Base-by-base conservation (phyloP, 35 echinoderm and acorn worm genomes). In the Heliocidaris tuberculata region DNA sequence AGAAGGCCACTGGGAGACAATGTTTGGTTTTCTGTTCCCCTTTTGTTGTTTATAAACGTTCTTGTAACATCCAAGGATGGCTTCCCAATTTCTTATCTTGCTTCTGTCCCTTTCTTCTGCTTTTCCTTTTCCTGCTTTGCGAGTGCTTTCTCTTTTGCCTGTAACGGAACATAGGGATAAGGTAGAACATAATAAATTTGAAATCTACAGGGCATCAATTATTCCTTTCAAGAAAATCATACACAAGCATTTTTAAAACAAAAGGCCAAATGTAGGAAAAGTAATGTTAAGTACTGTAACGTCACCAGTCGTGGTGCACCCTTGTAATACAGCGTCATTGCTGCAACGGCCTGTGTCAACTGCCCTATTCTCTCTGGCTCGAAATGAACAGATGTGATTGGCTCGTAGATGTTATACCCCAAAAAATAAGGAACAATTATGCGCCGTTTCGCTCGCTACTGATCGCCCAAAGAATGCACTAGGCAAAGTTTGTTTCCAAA, bases 111-210 rank as follows among this genome's bases (percentile, higher is more conserved):
- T 94, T 95, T 71, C 93, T 97, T 97, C 92, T 92, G 92, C 85
- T 85, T 86, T 48, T 97, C 96, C 24, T 92, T 52, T 47, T 97
- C 93, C 71, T 94, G 86, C 54, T 97, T 95, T 61, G 93, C 95
- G 30, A 93, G 56, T 0, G 95, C 96, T 30, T 95, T 97, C 93
- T 97, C 93, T 94, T 95, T 97, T 30, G 96, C 95, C 93, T 96
- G 88, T 0, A 96, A 94, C 10, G 89, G 52, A 24, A 85, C 31
- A 31, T 13, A 94, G 85, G 86, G 35, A 85, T 24, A 30, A 7
- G 15, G 56, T 30, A 35, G 47, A 35, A 65, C 5, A 92, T 6
- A 31, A 32, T 30, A 2, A 24, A 42, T 3, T 86, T 86, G n/a
- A 86, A 86, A 30, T 86, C 0, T 32, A 86, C 21, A 32, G 13